Conservation (phyloP, 2,113 vertebrate genomes). For the Bos taurus region DNA sequence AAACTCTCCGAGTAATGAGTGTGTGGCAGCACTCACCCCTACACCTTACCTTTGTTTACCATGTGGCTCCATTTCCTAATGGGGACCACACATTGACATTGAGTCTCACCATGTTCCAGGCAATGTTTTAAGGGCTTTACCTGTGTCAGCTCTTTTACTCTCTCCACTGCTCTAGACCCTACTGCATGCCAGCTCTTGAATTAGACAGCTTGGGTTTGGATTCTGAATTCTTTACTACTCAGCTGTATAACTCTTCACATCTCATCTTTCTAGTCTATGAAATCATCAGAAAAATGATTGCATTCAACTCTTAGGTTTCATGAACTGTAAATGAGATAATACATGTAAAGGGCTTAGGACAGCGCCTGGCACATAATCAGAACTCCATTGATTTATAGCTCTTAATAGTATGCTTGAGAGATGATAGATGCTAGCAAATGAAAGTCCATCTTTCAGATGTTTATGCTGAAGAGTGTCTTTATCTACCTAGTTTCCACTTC, state of each 20-base stretch:
- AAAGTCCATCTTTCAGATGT: background rate
- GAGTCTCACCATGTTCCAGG: background rate
- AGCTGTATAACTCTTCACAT: background rate
- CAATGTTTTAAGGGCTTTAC: background rate
- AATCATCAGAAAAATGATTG: background rate
- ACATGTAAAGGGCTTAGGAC: background rate
- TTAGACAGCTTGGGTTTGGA: background rate
- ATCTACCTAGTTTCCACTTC: background rate
- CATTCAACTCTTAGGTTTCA: background rate
- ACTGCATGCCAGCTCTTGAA: background rate
- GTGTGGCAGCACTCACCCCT: rapidly evolving
- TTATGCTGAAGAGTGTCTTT: background rate
- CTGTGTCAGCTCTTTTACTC: background rate
- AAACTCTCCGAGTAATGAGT: background rate
- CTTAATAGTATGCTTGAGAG: background rate
- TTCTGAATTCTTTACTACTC: background rate
- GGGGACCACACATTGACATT: rapidly evolving
- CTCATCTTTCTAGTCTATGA: background rate
- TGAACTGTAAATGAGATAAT: background rate
- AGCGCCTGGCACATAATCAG: background rate
- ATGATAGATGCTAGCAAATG: background rate
- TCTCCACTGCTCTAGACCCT: background rate
- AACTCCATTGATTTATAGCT: background rate
- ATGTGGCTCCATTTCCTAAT: background rate
- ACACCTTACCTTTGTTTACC: background rate